Evolutionary conservation across 92 coral and sea anemone genomes (phyloP).

Genomic region (Zoanthus gigantus): DNA sequence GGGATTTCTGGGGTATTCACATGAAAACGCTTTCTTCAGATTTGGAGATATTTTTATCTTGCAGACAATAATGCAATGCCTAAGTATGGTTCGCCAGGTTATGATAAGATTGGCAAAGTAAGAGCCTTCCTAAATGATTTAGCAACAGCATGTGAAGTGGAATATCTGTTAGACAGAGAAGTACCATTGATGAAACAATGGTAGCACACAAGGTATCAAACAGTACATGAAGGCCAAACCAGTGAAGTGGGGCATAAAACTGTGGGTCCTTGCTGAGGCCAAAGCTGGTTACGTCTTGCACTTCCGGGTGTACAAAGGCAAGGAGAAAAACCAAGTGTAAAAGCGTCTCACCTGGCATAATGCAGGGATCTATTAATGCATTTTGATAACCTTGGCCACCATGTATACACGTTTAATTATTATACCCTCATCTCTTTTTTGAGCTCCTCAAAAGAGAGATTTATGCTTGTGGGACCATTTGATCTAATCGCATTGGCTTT

Average conservation of each 20-base stretch:
- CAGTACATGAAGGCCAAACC: conserved; percentile 61
- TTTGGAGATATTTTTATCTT: neutral
- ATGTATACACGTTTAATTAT: conserved; percentile 60
- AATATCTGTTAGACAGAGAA: conserved; percentile 26
- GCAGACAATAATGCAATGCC: neutral
- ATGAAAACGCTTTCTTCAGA: neutral
- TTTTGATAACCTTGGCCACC: neutral
- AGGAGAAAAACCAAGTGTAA: conserved; percentile 10
- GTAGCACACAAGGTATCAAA: conserved; percentile 61
- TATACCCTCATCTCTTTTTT: conserved; percentile 52
- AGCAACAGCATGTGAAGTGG: neutral
- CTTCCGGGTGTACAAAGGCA: conserved; percentile 48
- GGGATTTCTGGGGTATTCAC: conserved; percentile 1
- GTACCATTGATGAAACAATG: conserved; percentile 59
- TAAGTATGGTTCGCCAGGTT: conserved; percentile 4
- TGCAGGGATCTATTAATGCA: conserved; percentile 34
- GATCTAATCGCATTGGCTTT: neutral
- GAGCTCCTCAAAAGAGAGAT: conserved; percentile 22
- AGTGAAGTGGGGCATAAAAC: conserved; percentile 61
- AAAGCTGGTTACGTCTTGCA: conserved; percentile 60
- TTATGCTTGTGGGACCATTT: neutral
- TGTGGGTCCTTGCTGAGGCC: conserved; percentile 65
- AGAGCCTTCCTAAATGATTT: neutral
- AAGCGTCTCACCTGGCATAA: conserved; percentile 20
- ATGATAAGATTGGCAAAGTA: conserved; percentile 17